Evolutionary conservation across 2,888 invertebrate species (phyloP).

Genomic region (Maniola hyperantus): DNA sequence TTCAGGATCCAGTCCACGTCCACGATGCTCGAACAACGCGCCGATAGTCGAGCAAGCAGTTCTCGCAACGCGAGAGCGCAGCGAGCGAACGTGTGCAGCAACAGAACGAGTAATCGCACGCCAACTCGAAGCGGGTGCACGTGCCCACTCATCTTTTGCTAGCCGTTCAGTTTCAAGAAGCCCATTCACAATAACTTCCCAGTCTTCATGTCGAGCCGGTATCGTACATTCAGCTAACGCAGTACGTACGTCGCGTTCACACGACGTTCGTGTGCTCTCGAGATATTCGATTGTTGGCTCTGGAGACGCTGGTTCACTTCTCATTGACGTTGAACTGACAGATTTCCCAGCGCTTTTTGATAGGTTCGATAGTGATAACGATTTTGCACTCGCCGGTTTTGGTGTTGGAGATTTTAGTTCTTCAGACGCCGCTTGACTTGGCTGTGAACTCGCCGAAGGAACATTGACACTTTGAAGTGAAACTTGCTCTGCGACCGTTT

Average conservation of each 20-base stretch:
- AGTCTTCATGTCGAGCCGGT: constrained; percentile 87
- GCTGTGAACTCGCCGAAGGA: constrained; percentile 38
- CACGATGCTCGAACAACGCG: constrained; percentile 88
- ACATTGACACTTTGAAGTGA: constrained; percentile 41
- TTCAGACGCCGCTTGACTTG: constrained; percentile 42
- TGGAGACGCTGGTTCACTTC: constrained; percentile 54
- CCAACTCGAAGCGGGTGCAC: constrained; percentile 86
- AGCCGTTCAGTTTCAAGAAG: constrained; percentile 87
- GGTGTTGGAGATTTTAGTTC: constrained; percentile 29
- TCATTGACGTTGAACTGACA: constrained; percentile 51
- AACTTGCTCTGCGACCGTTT: constrained; percentile 30
- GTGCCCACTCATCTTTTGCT: constrained; percentile 85
- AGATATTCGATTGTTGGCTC: constrained; percentile 50
- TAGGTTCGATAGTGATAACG: constrained; percentile 46
- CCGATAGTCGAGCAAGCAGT: constrained; percentile 92
- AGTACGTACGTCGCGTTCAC: constrained; percentile 65
- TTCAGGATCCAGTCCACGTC: constrained; percentile 86
- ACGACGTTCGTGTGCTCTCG: constrained; percentile 39
- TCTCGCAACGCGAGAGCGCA: constrained; percentile 96
- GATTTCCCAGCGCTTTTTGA: constrained; percentile 50
- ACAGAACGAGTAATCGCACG: constrained; percentile 87
- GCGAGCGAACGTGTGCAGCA: constrained; percentile 91
- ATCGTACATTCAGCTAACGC: constrained; percentile 69
- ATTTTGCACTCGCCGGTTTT: constrained; percentile 47
- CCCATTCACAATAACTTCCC: constrained; percentile 91